Conservation (phyloP, 2,797 vertebrate species). For the Sebastolobus altivelis region DNA sequence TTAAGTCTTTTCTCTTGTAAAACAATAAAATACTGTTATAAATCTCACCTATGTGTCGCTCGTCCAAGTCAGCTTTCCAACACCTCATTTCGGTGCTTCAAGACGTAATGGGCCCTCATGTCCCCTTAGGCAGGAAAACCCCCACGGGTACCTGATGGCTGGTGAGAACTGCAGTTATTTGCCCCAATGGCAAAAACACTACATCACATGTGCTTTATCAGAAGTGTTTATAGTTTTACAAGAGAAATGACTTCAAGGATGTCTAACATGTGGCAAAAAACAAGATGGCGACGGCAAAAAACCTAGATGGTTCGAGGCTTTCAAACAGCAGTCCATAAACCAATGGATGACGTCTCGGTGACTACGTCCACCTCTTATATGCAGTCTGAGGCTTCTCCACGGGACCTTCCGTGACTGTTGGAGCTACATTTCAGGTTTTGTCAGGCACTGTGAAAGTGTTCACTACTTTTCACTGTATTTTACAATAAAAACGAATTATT, state of each 20-base stretch:
- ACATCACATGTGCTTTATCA: background rate
- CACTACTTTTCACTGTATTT: background rate
- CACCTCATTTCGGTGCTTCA: no score
- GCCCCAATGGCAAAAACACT: no score
- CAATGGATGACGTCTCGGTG: no score
- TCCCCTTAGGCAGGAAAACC: background rate
- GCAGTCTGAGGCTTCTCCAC: accelerated
- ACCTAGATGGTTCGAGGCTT: accelerated
- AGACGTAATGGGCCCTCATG: background rate
- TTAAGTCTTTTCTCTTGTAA: background rate
- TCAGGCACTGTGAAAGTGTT: background rate
- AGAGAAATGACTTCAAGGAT: background rate
- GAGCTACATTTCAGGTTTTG: background rate
- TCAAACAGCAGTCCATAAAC: no score
- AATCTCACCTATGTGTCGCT: background rate
- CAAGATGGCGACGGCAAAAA: accelerated
- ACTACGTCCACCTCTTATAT: no score
- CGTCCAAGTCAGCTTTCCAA: background rate
- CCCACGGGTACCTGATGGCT: background rate
- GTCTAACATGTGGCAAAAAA: background rate
- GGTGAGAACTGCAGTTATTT: background rate
- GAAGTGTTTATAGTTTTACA: background rate
- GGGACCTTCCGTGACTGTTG: background rate
- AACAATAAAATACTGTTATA: background rate
- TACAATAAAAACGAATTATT: background rate